Base-by-base conservation (phyloP, 2,113 vertebrate genomes). In the Prionailurus viverrinus region DNA sequence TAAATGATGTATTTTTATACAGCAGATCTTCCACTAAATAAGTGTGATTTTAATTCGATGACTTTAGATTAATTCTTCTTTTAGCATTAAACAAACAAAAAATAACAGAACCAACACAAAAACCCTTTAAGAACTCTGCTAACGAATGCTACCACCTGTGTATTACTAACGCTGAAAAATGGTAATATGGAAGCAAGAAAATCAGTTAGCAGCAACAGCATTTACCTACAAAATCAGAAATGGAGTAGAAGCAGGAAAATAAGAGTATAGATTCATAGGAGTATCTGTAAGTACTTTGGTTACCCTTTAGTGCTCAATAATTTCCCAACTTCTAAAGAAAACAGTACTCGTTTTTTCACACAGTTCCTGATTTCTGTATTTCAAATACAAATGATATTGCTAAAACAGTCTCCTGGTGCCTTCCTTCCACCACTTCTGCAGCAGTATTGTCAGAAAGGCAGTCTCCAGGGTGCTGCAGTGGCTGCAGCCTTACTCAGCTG, bases 21-120 rank as follows among this genome's bases (percentile, higher is more conserved):
- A 89, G 45, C 27, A 94, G 31, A 93, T 80, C 16, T 93, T 95
- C 29, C 33, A 85, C 65, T 73, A 95, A 82, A 88, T 92, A 84
- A 78, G 68, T 14, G 39, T 36, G 4, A 48, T 66, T 69, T 51
- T 63, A 71, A 82, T 66, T 55, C 55, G 23, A 39, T 51, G 16
- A 68, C 71, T 48, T 33, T 78, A 66, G 27, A 69, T 82, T 58
- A 94, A 89, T 65, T 92, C 12, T 93, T 66, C 27, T 81, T 63
- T 71, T 66, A 71, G 15, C 41, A 93, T 94, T 95, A 39, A 63
- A 96, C 93, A 94, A 66, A 36, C 23, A 78, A 25, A 18, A 29
- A 88, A 53, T 19, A 90, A 85, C 36, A 81, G 25, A 79, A 58
- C 7, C 68, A 69, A 53, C 16, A 86, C 45, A n/a, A 55, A 69